Percentiles rank a stretch among this genome's conserved stretches.
Conservation (phyloP, 2,113 vertebrate genomes). For the Passerina amoena region DNA sequence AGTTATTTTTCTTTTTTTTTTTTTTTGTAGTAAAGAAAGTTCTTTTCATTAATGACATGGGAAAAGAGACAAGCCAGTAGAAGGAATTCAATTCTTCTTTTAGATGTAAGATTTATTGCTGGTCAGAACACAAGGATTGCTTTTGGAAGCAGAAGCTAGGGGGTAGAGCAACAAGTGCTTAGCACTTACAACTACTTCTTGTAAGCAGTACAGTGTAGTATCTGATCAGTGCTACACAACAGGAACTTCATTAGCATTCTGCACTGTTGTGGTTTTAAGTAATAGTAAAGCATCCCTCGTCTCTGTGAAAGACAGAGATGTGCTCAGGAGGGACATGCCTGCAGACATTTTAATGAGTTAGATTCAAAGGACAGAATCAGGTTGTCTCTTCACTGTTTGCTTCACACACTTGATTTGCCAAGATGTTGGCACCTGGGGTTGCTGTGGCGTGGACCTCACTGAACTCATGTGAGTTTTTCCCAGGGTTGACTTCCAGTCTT, state of each 20-base stretch:
- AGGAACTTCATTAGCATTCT: conserved; percentile 54
- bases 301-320: neutral
- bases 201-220: conserved; percentile 7
- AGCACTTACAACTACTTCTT: neutral
- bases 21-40: neutral
- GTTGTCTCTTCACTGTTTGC: neutral
- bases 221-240: conserved; percentile 54
- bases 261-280: conserved; percentile 35
- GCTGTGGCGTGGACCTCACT: fast-evolving
- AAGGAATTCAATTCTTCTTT: conserved; percentile 3
- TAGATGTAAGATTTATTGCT: neutral
- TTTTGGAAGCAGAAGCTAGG: neutral
- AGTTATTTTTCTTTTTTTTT: neutral
- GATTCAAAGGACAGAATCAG: neutral
- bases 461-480: neutral
- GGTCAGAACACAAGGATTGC: neutral
- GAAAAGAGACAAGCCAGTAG: neutral
- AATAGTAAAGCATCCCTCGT: conserved; percentile 5
- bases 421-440: neutral
- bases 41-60: neutral
- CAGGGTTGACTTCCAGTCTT: neutral
- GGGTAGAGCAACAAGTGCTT: conserved; percentile 1
- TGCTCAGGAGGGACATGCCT: neutral
- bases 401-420: neutral
- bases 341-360: neutral